phyloP scores from a whole-genome alignment of 2,797 vertebrate genomes.

The Hemitrygon akajei region DNA sequence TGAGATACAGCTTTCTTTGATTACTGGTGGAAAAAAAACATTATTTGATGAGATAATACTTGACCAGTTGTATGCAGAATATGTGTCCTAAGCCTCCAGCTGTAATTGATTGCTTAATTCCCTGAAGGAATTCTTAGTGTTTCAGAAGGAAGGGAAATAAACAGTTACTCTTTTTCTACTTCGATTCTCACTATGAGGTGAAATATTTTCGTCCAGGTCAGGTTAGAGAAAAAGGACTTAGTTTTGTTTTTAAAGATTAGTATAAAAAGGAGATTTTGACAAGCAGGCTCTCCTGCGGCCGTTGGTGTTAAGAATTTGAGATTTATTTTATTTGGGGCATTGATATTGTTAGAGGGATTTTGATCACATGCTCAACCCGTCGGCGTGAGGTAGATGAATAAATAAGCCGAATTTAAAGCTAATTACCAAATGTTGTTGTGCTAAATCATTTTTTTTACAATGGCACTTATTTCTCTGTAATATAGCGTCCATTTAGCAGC shows the following conservation, averaged over 20 bases:
- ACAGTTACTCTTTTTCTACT: not conserved
- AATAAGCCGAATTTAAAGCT: not conserved
- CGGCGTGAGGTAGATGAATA: not conserved
- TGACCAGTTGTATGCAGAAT: not conserved
- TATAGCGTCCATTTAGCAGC: not conserved
- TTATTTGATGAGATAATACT: conserved; percentile 20
- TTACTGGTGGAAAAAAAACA: not conserved
- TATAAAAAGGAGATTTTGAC: not conserved
- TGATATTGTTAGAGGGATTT: not conserved
- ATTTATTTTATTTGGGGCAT: not conserved
- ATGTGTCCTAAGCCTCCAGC: conserved; percentile 5
- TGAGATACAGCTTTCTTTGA: not conserved
- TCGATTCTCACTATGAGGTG: no score
- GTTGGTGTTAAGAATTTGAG: not conserved
- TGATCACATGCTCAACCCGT: not conserved
- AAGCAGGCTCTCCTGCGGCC: not conserved
- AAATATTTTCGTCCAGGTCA: not conserved
- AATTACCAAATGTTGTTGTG: not conserved
- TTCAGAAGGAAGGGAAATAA: not conserved
- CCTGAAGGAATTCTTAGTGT: not conserved
- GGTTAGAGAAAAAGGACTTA: not conserved
- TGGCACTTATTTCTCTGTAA: not conserved
- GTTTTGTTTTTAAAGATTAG: not conserved
- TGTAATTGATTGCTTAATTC: not conserved
- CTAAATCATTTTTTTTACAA: not conserved